Conservation (phyloP, 30 jellyfish, hydroid and myxozoan species). For the Hydractinia symbiolongicarpus region DNA sequence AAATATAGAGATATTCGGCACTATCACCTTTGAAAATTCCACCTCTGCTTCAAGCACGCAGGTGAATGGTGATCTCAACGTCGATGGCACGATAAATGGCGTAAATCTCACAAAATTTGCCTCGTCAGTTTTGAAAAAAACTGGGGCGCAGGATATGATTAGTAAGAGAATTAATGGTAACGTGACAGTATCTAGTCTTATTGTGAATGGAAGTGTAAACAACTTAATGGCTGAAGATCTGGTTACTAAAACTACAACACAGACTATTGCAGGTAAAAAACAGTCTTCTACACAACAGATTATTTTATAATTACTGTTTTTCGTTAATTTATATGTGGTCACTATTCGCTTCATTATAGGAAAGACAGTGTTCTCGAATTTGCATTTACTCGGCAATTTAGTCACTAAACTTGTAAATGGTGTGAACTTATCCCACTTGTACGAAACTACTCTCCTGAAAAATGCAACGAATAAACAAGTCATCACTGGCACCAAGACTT, state of each 20-base stretch:
- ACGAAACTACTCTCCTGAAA: constrained; percentile 24
- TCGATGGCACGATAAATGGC: constrained; percentile 39
- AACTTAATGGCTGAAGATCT: constrained; percentile 29
- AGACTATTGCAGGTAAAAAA: constrained; percentile 44
- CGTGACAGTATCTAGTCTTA: constrained; percentile 16
- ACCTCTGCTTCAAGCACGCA: neutral
- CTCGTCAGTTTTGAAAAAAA: constrained; percentile 14
- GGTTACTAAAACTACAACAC: constrained; percentile 38
- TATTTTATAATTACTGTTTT: too few species aligned
- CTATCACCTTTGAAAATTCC: constrained; percentile 18
- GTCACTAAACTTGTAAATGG: neutral
- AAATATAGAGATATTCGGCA: constrained; percentile 21
- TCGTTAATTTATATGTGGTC: neutral
- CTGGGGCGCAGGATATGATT: constrained; percentile 32
- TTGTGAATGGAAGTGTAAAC: constrained; percentile 33
- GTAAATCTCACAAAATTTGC: constrained; percentile 47
- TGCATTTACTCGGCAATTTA: neutral
- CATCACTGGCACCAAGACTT: constrained; percentile 42
- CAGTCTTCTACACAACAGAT: neutral
- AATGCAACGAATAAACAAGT: constrained; percentile 15
- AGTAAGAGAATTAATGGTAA: constrained; percentile 13
- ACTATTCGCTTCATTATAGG: neutral
- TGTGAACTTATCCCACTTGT: neutral
- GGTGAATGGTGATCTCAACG: constrained; percentile 26
- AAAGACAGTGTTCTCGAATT: neutral